Conservation (phyloP, 2,113 vertebrate species). For the Albula goreensis region DNA sequence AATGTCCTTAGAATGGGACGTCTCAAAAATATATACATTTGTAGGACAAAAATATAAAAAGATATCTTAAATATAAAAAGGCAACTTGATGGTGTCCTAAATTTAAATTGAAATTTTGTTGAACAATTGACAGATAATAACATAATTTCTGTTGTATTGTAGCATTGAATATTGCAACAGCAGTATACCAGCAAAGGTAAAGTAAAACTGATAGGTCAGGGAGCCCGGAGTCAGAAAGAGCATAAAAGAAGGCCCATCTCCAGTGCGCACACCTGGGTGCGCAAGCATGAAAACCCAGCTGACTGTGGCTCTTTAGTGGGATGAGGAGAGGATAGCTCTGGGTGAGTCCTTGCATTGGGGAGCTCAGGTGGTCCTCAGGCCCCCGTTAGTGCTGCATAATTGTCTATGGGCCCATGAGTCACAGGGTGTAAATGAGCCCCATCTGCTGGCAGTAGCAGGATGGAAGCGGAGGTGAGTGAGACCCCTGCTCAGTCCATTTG, state of each 20-base stretch:
- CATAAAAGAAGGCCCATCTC: neutral
- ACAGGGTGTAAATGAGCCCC: slow-evolving; percentile 66
- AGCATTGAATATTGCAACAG: no score
- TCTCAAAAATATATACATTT: no score
- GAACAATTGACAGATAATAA: no score
- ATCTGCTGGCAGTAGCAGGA: slow-evolving; percentile 54
- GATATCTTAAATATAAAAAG: no score
- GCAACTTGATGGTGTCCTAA: no score
- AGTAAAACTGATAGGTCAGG: neutral
- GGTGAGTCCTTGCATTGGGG: neutral
- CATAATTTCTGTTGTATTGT: no score
- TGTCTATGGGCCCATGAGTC: slow-evolving; percentile 47
- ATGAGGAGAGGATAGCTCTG: slow-evolving; percentile 9
- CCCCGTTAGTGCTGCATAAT: slow-evolving; percentile 15
- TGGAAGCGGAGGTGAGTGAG: slow-evolving; percentile 28
- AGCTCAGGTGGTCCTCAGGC: slow-evolving; percentile 22
- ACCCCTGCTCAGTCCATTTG: slow-evolving; percentile 41
- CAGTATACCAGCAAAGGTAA: neutral
- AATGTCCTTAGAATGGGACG: neutral
- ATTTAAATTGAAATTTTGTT: no score
- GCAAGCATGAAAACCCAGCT: neutral
- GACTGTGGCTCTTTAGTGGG: neutral
- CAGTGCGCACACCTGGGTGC: neutral
- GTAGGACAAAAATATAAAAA: no score
- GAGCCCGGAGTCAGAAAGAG: neutral